These are phyloP conservation scores for Augochlora pura DNA, from an alignment of 1,140 invertebrate species.

Conservation along the genomic window DNA sequence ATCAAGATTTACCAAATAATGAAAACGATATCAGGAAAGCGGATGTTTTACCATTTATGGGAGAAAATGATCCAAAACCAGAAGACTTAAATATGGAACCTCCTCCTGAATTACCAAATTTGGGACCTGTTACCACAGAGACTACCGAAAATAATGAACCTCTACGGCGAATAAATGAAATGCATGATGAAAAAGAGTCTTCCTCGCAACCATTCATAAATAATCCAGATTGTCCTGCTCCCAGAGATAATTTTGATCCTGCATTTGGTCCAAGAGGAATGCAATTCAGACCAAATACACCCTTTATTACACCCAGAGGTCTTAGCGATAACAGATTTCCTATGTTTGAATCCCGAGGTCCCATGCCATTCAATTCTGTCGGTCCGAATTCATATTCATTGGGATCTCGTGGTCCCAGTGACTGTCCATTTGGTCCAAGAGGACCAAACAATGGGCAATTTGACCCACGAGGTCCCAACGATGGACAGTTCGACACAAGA, in stretches of 20 bases:
- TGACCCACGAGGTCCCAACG: background rate
- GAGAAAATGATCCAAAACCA: slow-evolving; percentile 74
- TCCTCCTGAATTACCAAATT: slow-evolving; percentile 75
- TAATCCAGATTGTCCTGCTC: slow-evolving; percentile 32
- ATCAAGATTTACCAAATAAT: slow-evolving; percentile 12
- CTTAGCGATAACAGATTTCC: slow-evolving; percentile 26
- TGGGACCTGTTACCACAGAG: slow-evolving; percentile 59
- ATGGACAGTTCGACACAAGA: slow-evolving; percentile 37
- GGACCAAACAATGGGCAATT: slow-evolving; percentile 41
- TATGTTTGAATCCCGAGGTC: slow-evolving; percentile 47
- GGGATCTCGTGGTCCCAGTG: slow-evolving; percentile 33
- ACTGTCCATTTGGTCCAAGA: slow-evolving; percentile 34
- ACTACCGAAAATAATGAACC: slow-evolving; percentile 11
- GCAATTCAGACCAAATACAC: slow-evolving; percentile 34
- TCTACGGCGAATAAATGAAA: slow-evolving; percentile 7
- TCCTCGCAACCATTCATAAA: slow-evolving; percentile 13
- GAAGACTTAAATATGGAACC: slow-evolving; percentile 77
- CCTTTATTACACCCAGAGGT: slow-evolving; percentile 42
- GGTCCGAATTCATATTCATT: slow-evolving; percentile 31
- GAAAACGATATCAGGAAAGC: slow-evolving; percentile 50
- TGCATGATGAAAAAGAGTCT: slow-evolving; percentile 26
- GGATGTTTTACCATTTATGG: slow-evolving; percentile 75
- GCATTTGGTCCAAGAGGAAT: slow-evolving; percentile 63
- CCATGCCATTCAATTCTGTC: slow-evolving; percentile 15
- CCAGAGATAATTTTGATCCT: slow-evolving; percentile 38